phyloP scores from a whole-genome alignment of 2,888 invertebrate genomes.

The Ferdinandea cuprea region DNA sequence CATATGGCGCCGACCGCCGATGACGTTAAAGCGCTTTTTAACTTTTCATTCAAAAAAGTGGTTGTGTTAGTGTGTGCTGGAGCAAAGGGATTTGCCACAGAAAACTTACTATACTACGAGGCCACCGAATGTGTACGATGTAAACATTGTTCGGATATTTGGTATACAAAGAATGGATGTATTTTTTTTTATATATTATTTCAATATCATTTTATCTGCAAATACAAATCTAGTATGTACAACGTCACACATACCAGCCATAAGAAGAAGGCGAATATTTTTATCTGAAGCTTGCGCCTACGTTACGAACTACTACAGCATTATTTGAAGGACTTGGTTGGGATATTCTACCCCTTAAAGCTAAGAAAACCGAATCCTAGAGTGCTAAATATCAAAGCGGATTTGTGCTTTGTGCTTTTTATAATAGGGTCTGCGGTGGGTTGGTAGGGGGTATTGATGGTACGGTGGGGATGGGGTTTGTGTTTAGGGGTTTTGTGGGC shows the following conservation, averaged over 20 bases:
- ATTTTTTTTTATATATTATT: background rate
- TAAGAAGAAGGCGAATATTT: background rate
- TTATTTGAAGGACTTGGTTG: background rate
- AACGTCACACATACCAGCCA: background rate
- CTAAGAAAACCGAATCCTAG: conserved; percentile 10
- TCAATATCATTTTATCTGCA: too few species aligned
- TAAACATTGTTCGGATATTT: background rate
- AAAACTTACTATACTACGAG: conserved; percentile 34
- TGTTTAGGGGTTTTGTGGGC: too few species aligned
- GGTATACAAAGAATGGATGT: background rate
- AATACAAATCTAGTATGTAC: background rate
- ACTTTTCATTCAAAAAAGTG: conserved; percentile 62
- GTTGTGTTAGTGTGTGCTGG: conserved; percentile 29
- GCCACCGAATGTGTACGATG: background rate
- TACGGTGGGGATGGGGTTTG: too few species aligned
- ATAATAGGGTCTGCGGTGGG: background rate
- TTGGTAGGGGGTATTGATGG: too few species aligned
- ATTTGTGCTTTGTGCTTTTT: conserved; percentile 47
- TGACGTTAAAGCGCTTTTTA: conserved; percentile 26
- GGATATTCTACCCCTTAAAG: conserved; percentile 44
- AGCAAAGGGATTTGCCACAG: conserved; percentile 3
- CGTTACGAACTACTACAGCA: conserved; percentile 3
- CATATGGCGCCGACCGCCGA: conserved; percentile 25
- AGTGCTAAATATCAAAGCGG: conserved; percentile 5
- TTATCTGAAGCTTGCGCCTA: conserved; percentile 7